Base-by-base conservation (phyloP, 2,888 invertebrate genomes). In the Chamaedrilus cognettii region DNA sequence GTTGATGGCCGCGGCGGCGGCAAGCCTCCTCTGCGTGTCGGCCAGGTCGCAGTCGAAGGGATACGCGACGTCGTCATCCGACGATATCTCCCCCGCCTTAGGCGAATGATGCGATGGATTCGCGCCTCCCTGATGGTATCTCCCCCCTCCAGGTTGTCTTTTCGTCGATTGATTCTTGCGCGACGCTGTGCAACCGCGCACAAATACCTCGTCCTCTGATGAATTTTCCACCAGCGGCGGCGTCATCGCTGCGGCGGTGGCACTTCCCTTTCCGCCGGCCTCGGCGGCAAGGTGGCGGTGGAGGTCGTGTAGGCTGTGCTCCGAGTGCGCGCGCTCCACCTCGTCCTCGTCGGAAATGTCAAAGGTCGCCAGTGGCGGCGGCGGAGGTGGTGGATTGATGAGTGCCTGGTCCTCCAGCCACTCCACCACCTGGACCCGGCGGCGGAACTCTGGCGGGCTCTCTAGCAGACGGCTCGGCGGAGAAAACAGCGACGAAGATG, bases 321-420 rank as follows among this genome's bases (percentile, higher is more conserved):
- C 62, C 30, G 15, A 19, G 33, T 62, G 31, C 2, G 62, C 51
- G 11, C 15, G 49, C 15, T 62, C 62, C 5, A 62, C 62, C 0
- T 62, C 62, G 23, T 62, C 62, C 7, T 62, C 62, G 15, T 62
- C 62, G 7, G 62, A 62, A 32, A 62, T 62, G 31, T 62, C 50
- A 30, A 26, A 49, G 11, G 30, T 51, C 0, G 28, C 23, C 5
- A 62, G 64, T 30, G 34, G 62, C 2, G 57, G 34, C n/a, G n/a
- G n/a, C n/a, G n/a, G n/a, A 35, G 58, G 58, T 5, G 50, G 30
- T 19, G 65, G 65, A 23, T 65, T 64, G 28, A 68, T 51, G 19
- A 68, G 31, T 23, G 68, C 68, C 49, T 68, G 68, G 19, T 68
- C 68, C 52, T 68, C 68, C 2, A 68, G 64, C 68, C 68, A 68